Conservation (phyloP, 2,797 vertebrate genomes). For the Enoplosus armatus region DNA sequence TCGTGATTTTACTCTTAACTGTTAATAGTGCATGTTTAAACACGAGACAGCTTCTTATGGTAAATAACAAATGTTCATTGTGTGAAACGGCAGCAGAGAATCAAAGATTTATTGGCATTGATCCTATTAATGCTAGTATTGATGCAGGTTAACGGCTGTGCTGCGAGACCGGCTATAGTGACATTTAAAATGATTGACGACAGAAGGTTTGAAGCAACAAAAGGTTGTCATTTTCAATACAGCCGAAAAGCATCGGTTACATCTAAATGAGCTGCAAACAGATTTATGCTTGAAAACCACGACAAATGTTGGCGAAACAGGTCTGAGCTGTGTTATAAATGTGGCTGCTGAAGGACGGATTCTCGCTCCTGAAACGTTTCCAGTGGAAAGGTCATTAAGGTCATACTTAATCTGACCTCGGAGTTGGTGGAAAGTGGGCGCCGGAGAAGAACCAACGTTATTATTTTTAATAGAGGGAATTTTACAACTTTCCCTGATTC, state of each 20-base stretch:
- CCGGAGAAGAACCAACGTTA: background rate
- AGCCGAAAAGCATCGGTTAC: background rate
- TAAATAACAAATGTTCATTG: too few relatives aligned
- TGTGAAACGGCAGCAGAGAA: too few relatives aligned
- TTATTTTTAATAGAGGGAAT: background rate
- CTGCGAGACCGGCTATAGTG: background rate
- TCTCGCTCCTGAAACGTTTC: too few relatives aligned
- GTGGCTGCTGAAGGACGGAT: too few relatives aligned
- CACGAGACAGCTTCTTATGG: background rate
- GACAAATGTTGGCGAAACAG: background rate
- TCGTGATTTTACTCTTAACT: background rate
- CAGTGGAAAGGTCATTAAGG: too few relatives aligned
- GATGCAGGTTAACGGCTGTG: background rate
- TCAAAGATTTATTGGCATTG: background rate
- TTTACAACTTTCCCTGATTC: background rate
- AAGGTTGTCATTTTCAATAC: background rate
- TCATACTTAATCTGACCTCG: background rate
- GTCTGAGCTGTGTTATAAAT: background rate
- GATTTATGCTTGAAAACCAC: background rate
- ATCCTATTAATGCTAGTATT: background rate
- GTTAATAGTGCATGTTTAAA: background rate
- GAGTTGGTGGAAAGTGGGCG: background rate
- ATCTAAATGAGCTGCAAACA: background rate
- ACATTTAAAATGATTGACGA: constrained; percentile 8
- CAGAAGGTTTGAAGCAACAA: background rate